A percentile compares a stretch with the other conserved stretches of the same genome.
Evolutionary conservation across 2,888 invertebrate genomes (phyloP).

Genomic region (Aethes cnicana): DNA sequence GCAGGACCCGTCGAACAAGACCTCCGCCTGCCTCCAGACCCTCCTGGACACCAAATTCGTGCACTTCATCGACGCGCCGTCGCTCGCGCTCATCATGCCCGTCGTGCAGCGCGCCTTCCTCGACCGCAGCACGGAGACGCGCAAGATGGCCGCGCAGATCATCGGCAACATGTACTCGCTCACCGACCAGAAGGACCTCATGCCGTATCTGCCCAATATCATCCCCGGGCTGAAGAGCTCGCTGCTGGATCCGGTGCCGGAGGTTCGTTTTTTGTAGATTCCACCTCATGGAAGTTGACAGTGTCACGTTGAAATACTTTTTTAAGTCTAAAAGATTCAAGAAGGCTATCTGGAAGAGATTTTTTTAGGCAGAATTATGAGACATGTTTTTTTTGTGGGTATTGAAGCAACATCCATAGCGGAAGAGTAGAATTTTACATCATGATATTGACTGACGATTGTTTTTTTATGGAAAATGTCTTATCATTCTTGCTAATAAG

Average conservation of each 20-base stretch:
- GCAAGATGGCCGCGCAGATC: conserved; percentile 99
- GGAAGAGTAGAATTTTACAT: no score
- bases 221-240: conserved; percentile 98
- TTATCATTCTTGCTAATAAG: no score
- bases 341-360: no score
- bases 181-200: conserved; percentile 98
- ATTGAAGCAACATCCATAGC: no score
- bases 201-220: conserved; percentile 97
- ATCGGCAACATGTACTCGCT: conserved; percentile 99
- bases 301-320: no score
- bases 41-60: conserved; percentile 98
- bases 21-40: conserved; percentile 95
- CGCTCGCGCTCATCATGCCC: conserved; percentile 99
- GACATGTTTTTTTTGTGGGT: no score
- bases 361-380: no score
- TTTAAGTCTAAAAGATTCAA: no score
- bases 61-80: conserved; percentile 99
- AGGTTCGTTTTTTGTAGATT: conserved; percentile 74
- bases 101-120: conserved; percentile 98
- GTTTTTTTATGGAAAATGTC: no score
- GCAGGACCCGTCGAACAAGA: conserved; percentile 98
- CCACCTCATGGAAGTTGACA: not conserved
- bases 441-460: no score
- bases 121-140: conserved; percentile 98
- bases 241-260: conserved; percentile 98